A percentile compares a stretch with the other conserved stretches of the same genome.
phyloP scores from a whole-genome alignment of 53 echinoderm and acorn worm species.

The Astropecten irregularis region DNA sequence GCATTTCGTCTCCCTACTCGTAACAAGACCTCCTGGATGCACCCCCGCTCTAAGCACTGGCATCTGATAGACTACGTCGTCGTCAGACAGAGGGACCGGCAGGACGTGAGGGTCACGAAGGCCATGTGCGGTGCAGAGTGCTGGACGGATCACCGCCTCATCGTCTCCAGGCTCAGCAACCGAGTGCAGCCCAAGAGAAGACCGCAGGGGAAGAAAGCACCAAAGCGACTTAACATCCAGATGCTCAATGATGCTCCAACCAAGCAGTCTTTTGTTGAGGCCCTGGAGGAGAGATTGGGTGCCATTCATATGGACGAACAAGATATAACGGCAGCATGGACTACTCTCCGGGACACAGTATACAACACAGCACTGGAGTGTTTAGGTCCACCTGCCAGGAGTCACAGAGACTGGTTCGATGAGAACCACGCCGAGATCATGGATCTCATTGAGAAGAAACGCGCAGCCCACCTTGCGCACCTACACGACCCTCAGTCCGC shows the following conservation, averaged over 20 bases:
- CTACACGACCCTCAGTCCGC: not conserved
- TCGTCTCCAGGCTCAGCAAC: constrained; percentile 26
- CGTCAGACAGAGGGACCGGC: constrained; percentile 8
- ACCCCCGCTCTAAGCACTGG: no score
- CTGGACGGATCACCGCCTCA: constrained; percentile 29
- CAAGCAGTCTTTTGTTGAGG: not conserved
- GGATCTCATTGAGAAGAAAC: not conserved
- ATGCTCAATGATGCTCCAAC: no score
- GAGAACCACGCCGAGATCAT: no score
- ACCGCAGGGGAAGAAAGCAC: not conserved
- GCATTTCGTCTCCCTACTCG: not conserved
- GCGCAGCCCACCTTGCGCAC: not conserved
- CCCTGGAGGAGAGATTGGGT: not conserved
- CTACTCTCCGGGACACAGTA: not conserved
- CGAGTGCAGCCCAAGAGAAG: constrained; percentile 6
- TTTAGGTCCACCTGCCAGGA: not conserved
- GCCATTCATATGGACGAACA: not conserved
- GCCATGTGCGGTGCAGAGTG: no score
- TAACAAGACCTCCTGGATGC: no score
- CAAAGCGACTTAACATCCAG: not conserved
- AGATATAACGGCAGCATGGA: not conserved
- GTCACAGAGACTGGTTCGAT: no score
- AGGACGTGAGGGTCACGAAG: no score
- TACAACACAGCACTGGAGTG: not conserved
- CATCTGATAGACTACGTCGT: no score